phyloP scores from a whole-genome alignment of 30 jellyfish, hydroid and myxozoan genomes.

The Haliclystus octoradiatus region DNA sequence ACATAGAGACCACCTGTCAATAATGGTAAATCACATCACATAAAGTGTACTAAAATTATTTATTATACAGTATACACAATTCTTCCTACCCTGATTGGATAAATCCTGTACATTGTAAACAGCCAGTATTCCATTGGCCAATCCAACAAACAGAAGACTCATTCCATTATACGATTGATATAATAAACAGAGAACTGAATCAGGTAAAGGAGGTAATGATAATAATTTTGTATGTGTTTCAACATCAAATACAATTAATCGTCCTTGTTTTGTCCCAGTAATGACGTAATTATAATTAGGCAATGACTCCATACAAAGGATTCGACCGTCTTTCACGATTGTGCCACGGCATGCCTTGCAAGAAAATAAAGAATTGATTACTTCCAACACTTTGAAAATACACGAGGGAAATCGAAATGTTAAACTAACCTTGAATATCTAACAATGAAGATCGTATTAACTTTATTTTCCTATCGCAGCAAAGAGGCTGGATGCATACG shows the following conservation, averaged over 20 bases:
- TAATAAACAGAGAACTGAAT: constrained; percentile 54
- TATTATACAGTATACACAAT: no score
- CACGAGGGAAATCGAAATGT: background rate
- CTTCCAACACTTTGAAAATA: background rate
- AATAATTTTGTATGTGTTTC: constrained; percentile 21
- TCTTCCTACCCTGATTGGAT: constrained; percentile 33
- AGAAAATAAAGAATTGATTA: constrained; percentile 4
- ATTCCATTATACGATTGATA: constrained; percentile 5
- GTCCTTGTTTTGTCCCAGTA: constrained; percentile 72
- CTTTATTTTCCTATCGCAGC: no score
- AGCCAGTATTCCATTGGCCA: constrained; percentile 61
- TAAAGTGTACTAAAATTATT: no score
- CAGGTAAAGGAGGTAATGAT: constrained; percentile 21
- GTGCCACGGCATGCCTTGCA: constrained; percentile 59
- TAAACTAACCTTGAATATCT: background rate
- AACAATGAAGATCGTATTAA: no score
- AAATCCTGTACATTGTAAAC: constrained; percentile 28
- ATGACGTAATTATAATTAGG: constrained; percentile 4
- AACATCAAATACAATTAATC: constrained; percentile 43
- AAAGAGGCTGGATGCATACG: no score
- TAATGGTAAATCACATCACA: no score
- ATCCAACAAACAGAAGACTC: constrained; percentile 38
- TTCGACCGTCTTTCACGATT: constrained; percentile 49
- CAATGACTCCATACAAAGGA: constrained; percentile 60
- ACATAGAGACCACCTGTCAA: no score